phyloP scores from a whole-genome alignment of 92 coral and sea anemone species.

The Desmophyllum pertusum region DNA sequence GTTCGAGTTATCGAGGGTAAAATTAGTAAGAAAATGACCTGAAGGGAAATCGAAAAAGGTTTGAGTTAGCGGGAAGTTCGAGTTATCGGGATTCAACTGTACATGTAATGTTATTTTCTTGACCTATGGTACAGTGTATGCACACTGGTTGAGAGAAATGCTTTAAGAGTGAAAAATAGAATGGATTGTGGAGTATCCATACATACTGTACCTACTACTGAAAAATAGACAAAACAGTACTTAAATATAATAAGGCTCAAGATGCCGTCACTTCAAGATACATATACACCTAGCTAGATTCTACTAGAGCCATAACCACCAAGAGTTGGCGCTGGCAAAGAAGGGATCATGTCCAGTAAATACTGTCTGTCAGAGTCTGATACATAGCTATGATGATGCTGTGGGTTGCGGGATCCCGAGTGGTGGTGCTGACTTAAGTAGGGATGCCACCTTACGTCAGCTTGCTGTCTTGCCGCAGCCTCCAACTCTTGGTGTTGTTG shows the following conservation, averaged over 20 bases:
- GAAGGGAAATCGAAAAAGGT: too few species aligned
- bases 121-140: too few species aligned
- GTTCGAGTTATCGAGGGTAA: too few species aligned
- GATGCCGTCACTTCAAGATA: neutral
- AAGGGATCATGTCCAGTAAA: constrained; percentile 96
- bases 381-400: constrained; percentile 81
- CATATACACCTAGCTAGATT: constrained; percentile 37
- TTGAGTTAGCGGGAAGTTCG: too few species aligned
- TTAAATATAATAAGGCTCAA: constrained; percentile 11
- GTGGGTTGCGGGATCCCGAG: constrained; percentile 90
- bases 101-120: too few species aligned
- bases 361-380: constrained; percentile 94
- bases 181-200: too few species aligned
- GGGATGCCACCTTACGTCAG: constrained; percentile 94
- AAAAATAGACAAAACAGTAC: neutral
- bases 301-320: constrained; percentile 88
- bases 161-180: neutral
- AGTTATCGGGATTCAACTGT: too few species aligned
- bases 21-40: too few species aligned
- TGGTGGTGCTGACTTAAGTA: constrained; percentile 79
- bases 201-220: too few species aligned
- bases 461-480: constrained; percentile 80
- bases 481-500: constrained; percentile 96
- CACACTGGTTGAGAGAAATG: neutral
- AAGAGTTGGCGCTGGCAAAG: constrained; percentile 78